Conservation (phyloP, 2,797 vertebrate species). For the Parambassis ranga region DNA sequence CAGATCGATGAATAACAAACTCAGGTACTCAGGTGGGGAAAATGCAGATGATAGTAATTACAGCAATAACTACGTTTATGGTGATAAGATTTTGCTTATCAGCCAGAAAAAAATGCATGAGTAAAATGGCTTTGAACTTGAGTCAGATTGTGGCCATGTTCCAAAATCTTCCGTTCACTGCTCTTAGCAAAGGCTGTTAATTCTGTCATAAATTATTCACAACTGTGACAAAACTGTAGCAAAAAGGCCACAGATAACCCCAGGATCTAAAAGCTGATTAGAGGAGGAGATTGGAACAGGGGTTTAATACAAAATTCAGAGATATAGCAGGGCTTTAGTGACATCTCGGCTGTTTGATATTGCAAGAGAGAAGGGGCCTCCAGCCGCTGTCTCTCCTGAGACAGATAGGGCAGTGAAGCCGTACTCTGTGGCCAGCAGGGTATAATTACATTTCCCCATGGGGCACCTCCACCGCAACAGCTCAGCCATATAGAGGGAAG, state of each 20-base stretch:
- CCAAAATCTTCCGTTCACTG: slow-evolving; percentile 50
- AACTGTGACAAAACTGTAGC: slow-evolving; percentile 58
- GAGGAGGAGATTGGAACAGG: slow-evolving; percentile 19
- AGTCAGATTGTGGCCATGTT: slow-evolving; percentile 20
- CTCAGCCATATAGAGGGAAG: slow-evolving; percentile 57
- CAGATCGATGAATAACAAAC: slow-evolving; percentile 4
- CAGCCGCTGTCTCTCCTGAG: slow-evolving; percentile 56
- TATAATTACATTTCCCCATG: slow-evolving; percentile 73
- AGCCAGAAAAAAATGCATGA: not conserved
- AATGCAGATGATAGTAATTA: slow-evolving; percentile 17
- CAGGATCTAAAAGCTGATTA: slow-evolving; percentile 51
- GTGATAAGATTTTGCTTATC: slow-evolving; percentile 34
- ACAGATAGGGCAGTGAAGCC: slow-evolving; percentile 63
- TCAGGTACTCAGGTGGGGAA: slow-evolving; percentile 7
- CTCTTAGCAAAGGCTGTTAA: slow-evolving; percentile 61
- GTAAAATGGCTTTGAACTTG: slow-evolving; percentile 27
- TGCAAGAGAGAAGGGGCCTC: slow-evolving; percentile 43
- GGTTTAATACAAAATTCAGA: slow-evolving; percentile 40
- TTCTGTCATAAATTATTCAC: slow-evolving; percentile 66
- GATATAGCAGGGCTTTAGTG: slow-evolving; percentile 31
- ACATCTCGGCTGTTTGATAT: slow-evolving; percentile 53
- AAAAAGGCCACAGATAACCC: slow-evolving; percentile 60
- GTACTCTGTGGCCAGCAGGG: slow-evolving; percentile 62
- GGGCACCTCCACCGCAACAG: slow-evolving; percentile 61
- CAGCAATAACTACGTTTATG: slow-evolving; percentile 16